Evolutionary conservation across 2,113 vertebrate genomes (phyloP), one percentile per base, ranked within the genome.

Genomic region (Sclerurus mexicanus): DNA sequence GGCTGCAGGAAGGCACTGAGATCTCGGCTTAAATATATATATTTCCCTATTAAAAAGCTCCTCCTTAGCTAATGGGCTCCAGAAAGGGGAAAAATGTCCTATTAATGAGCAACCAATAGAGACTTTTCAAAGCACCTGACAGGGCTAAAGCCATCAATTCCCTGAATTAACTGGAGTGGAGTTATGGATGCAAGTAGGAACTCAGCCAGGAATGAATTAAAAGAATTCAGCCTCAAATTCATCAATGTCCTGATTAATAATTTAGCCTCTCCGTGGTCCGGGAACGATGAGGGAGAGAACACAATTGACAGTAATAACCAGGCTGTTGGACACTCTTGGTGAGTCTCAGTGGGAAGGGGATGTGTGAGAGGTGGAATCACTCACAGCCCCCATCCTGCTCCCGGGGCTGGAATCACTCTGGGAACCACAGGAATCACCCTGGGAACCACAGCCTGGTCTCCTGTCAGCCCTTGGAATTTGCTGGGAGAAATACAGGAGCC

Each of bases 181-280:
- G 87, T 88, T 91, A 74, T 47, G 75, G 75, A 83, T 55, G 64
- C 79, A 84, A 85, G 52, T 0, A 4, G 95, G 85, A 96, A 74
- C 73, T 90, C 79, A 46, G 92, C 95, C 95, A 97, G 80, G 83
- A 94, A 90, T 8, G 15, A 92, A 96, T 92, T 93, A 95, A 80
- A 93, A 79, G 64, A 93, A 96, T 95, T 90, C 92, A 88, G 75
- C 55, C 59, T 81, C 85, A 83, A 75, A 96, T 97, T 95, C 92
- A 96, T 95, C 95, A 96, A 47, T 83, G 85, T 88, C 95, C 69
- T 17, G 8, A 21, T 90, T 90, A 95, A 94, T 96, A 96, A 86
- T 94, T 94, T 90, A 78, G 52, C 39, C 60, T 87, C 87, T 86
- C 60, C 10, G 2, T 77, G 68, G 85, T 53, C 33, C 92, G 90